These are phyloP conservation scores for Trypoxylon attenuatum DNA, from an alignment of 2,888 invertebrate genomes.

Conservation along the genomic window DNA sequence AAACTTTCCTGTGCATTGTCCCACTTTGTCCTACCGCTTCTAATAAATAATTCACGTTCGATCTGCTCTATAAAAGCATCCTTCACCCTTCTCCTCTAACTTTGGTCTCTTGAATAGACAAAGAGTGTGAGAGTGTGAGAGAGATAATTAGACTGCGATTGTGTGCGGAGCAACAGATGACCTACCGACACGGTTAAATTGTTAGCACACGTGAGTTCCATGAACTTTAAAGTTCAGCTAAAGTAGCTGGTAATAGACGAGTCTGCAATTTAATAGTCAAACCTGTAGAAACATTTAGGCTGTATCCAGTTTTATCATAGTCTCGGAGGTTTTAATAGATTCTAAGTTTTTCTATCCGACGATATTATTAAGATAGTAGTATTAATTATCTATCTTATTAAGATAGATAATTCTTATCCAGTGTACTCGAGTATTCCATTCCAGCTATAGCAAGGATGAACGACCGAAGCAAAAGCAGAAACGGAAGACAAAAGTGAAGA, in stretches of 20 bases:
- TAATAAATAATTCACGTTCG: slow-evolving; percentile 9
- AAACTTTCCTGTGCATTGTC: slow-evolving; percentile 13
- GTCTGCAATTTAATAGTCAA: too few relatives aligned
- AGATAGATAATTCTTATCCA: too few relatives aligned
- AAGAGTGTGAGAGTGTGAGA: background rate
- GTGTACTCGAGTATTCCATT: too few relatives aligned
- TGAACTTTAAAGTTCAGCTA: slow-evolving; percentile 45
- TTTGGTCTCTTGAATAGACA: background rate
- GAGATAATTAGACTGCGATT: background rate
- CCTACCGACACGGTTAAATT: slow-evolving; percentile 11
- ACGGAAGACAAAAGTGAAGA: slow-evolving; percentile 8
- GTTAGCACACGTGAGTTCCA: background rate
- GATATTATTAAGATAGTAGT: too few relatives aligned
- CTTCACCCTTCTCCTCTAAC: background rate
- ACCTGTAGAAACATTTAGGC: too few relatives aligned
- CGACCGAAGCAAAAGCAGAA: background rate
- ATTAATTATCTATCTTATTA: too few relatives aligned
- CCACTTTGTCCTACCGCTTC: slow-evolving; percentile 7
- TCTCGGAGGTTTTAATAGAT: too few relatives aligned
- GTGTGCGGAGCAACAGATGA: background rate
- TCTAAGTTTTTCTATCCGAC: too few relatives aligned
- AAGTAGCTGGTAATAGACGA: too few relatives aligned
- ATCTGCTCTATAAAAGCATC: too few relatives aligned
- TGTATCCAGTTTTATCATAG: too few relatives aligned
- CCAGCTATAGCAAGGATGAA: slow-evolving; percentile 1